Evolutionary conservation across 1,140 invertebrate genomes (phyloP).

Genomic region (Macrotrachela quadricornifera): DNA sequence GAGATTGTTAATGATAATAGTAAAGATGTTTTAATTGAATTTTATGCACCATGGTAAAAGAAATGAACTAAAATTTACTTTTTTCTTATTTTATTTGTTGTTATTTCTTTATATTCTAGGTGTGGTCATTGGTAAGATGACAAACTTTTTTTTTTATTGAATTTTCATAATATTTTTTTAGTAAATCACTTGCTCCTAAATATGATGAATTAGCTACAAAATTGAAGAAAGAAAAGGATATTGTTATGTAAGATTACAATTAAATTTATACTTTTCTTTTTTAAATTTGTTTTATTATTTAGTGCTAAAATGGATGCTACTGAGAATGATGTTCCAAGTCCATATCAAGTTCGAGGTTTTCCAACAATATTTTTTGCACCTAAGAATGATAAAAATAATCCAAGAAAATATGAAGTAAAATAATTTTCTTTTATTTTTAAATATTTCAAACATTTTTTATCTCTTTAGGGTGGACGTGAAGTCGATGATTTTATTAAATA

Average conservation of each 20-base stretch:
- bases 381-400: conserved; percentile 53
- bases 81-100: no score
- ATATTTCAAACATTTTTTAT: no score
- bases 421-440: no score
- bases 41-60: conserved; percentile 72
- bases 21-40: conserved; percentile 84
- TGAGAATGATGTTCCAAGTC: conserved; percentile 81
- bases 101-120: no score
- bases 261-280: no score
- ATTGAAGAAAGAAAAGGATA: conserved; percentile 28
- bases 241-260: background rate
- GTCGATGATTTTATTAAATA: conserved; percentile 87
- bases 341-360: conserved; percentile 77
- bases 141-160: no score
- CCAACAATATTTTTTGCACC: conserved; percentile 88
- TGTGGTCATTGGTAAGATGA: conserved; percentile 72
- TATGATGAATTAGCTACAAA: conserved; percentile 82
- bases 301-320: conserved; percentile 97
- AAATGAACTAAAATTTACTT: no score
- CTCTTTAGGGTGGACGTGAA: conserved; percentile 52
- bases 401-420: conserved; percentile 54
- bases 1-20: conserved; percentile 69
- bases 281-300: conserved; percentile 41
- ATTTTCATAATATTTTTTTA: no score
- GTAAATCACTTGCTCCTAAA: conserved; percentile 62